Percentiles rank a stretch among this genome's conserved stretches.
Evolutionary conservation across 2,113 vertebrate species (phyloP).

Genomic region (Fregetta grallaria): DNA sequence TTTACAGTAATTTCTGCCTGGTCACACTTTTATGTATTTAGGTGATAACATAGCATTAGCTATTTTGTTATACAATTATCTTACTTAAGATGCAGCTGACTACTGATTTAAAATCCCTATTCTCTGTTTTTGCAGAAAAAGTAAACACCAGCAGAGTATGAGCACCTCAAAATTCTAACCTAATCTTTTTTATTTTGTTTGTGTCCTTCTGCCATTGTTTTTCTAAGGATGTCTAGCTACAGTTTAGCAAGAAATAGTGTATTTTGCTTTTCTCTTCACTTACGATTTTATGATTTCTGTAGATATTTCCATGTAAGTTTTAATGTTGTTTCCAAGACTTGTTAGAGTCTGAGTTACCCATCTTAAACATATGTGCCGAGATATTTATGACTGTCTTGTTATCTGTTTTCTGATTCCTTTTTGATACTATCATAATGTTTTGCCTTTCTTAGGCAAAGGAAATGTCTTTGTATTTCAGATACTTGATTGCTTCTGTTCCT

Average conservation of each 20-base stretch:
- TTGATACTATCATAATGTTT: not conserved
- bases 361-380: not conserved
- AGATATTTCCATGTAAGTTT: not conserved
- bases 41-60: not conserved
- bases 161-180: not conserved
- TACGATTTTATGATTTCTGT: not conserved
- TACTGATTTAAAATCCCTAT: not conserved
- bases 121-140: not conserved
- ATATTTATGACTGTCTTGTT: not conserved
- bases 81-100: not conserved
- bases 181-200: not conserved
- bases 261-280: not conserved
- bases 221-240: not conserved
- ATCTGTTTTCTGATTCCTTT: not conserved
- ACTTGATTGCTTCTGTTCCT: not conserved
- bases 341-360: not conserved
- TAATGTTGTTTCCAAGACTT: not conserved
- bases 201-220: not conserved
- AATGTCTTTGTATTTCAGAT: not conserved
- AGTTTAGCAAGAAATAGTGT: not conserved
- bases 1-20: not conserved
- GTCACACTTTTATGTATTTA: not conserved
- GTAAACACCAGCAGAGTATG: not conserved
- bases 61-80: not conserved
- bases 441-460: not conserved